These are phyloP conservation scores for Pseudotriccus pelzelni DNA, from an alignment of 2,797 vertebrate genomes.

Conservation along the genomic window DNA sequence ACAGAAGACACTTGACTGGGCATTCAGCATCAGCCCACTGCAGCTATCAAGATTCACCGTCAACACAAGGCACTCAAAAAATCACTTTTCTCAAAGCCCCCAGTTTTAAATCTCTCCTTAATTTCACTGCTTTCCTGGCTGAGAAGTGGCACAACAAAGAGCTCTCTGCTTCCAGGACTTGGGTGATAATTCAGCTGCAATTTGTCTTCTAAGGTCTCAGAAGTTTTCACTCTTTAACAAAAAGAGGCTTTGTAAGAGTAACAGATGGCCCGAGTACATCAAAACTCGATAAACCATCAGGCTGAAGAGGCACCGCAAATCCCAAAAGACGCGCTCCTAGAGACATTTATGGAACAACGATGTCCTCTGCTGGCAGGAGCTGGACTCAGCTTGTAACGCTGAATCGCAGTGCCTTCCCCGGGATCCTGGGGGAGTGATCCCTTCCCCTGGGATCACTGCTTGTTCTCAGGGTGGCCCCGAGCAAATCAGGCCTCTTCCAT, in stretches of 20 bases:
- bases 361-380: slow-evolving; percentile 71
- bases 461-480: neutral
- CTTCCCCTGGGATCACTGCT: neutral
- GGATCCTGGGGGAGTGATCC: too few species aligned
- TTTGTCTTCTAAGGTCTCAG: neutral
- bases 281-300: neutral
- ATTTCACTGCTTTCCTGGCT: neutral
- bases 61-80: neutral
- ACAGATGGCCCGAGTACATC: neutral
- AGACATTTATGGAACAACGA: slow-evolving; percentile 44
- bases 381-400: rapidly evolving
- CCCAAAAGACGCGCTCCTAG: neutral
- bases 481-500: neutral
- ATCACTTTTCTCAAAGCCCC: neutral
- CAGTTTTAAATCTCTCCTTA: neutral
- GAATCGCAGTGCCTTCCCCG: neutral
- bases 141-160: neutral
- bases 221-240: neutral
- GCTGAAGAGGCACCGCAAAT: neutral
- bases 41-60: neutral
- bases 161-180: neutral
- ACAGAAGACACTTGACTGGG: neutral
- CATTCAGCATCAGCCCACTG: neutral
- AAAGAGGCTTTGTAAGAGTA: neutral
- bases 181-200: neutral